Evolutionary conservation across 1,140 invertebrate species (phyloP).

Genomic region (Papilio helenus): DNA sequence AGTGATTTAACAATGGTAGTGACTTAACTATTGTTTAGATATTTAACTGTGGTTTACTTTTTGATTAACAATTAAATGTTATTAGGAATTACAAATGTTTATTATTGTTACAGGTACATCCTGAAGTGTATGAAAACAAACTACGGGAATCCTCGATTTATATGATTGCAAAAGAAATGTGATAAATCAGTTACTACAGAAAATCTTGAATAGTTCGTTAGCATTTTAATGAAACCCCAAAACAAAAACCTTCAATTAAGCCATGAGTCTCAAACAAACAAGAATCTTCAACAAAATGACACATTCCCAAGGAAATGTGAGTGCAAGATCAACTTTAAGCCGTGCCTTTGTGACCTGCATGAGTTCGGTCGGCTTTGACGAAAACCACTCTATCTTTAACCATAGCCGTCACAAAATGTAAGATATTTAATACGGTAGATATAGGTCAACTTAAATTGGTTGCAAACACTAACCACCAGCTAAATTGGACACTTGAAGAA

Average conservation of each 20-base stretch:
- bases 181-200: neutral
- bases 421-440: neutral
- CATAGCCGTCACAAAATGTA: neutral
- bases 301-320: slow-evolving; percentile 17
- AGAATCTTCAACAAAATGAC: neutral
- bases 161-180: too few species aligned
- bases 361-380: slow-evolving; percentile 14
- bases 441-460: neutral
- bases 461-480: neutral
- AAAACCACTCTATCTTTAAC: slow-evolving; percentile 1
- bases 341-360: slow-evolving; percentile 29
- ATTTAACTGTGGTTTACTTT: neutral
- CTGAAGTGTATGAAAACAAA: neutral
- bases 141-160: neutral
- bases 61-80: neutral
- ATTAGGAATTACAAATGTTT: neutral
- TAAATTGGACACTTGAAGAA: slow-evolving; percentile 23
- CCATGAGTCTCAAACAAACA: neutral
- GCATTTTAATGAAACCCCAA: neutral
- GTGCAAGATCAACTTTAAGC: slow-evolving; percentile 20
- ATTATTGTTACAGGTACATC: slow-evolving; percentile 9
- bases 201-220: neutral
- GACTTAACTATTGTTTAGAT: neutral
- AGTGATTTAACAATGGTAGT: too few species aligned
- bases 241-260: slow-evolving; percentile 18